Conservation (phyloP, 2,888 invertebrate genomes). For the Caenorhabditis sulstoni region DNA sequence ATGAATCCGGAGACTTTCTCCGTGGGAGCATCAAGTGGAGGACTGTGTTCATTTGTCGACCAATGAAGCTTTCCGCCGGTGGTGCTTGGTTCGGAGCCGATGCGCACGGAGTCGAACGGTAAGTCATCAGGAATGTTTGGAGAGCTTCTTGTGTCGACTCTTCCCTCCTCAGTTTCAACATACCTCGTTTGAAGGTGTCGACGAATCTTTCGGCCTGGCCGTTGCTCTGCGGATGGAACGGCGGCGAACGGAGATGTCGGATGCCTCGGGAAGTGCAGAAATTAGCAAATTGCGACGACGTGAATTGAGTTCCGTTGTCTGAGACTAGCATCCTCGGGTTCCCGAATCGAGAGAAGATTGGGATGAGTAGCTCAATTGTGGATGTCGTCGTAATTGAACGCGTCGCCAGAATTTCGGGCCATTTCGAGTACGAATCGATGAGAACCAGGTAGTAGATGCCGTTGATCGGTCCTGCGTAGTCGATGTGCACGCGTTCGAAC, state of each 20-base stretch:
- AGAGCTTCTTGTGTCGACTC: too few relatives aligned
- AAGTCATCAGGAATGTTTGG: too few relatives aligned
- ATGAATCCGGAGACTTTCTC: too few relatives aligned
- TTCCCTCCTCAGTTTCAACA: slow-evolving; percentile 23
- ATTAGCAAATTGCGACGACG: slow-evolving; percentile 66
- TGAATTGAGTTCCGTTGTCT: slow-evolving; percentile 80
- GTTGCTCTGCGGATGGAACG: slow-evolving; percentile 75
- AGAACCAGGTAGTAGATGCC: slow-evolving; percentile 79
- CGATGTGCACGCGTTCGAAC: slow-evolving; percentile 81
- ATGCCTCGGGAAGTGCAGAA: slow-evolving; percentile 55
- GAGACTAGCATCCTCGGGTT: slow-evolving; percentile 76
- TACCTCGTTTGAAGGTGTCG: slow-evolving; percentile 65
- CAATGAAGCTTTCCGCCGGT: too few relatives aligned
- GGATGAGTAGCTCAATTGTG: slow-evolving; percentile 63
- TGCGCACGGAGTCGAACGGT: too few relatives aligned
- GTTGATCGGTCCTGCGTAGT: slow-evolving; percentile 81
- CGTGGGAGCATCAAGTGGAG: too few relatives aligned
- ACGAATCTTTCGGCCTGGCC: slow-evolving; percentile 76
- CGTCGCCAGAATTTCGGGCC: slow-evolving; percentile 80
- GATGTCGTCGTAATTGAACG: slow-evolving; percentile 39
- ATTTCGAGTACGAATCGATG: slow-evolving; percentile 81
- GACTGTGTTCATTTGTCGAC: too few relatives aligned
- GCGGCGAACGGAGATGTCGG: slow-evolving; percentile 1
- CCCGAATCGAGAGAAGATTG: slow-evolving; percentile 71
- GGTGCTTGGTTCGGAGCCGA: too few relatives aligned